A percentile compares a stretch with the other conserved stretches of the same genome.
These are phyloP conservation scores for Amphiprion clarkii DNA, from an alignment of 2,797 vertebrate species.

Conservation along the genomic window DNA sequence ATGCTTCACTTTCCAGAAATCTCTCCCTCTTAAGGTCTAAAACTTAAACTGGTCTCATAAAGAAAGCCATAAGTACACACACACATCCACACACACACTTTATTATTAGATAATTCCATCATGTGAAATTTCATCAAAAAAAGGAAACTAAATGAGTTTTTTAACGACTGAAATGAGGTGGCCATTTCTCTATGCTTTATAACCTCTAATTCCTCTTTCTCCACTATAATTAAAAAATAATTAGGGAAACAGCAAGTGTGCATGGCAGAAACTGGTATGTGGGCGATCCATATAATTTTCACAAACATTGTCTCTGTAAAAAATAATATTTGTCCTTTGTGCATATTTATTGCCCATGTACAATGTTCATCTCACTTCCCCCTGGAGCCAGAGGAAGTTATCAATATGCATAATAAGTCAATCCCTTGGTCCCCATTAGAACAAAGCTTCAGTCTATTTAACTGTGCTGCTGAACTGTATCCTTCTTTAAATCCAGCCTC, in stretches of 20 bases:
- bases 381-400: constrained; percentile 52
- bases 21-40: background rate
- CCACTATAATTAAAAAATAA: constrained; percentile 19
- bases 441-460: constrained; percentile 45
- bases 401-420: constrained; percentile 58
- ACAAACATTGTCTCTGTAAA: constrained; percentile 27
- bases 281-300: constrained; percentile 34
- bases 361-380: constrained; percentile 40
- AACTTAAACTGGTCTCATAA: background rate
- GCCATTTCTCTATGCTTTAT: constrained; percentile 15
- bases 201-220: constrained; percentile 9
- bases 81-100: background rate
- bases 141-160: constrained; percentile 11
- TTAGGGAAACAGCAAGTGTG: background rate
- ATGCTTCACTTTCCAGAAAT: background rate
- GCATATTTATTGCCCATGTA: constrained; percentile 32
- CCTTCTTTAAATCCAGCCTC: constrained; percentile 38
- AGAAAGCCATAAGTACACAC: background rate
- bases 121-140: constrained; percentile 4
- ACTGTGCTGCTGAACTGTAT: constrained; percentile 53
- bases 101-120: constrained; percentile 9
- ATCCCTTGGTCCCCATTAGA: constrained; percentile 53
- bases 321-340: constrained; percentile 36
- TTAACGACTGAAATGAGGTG: constrained; percentile 14
- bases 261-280: constrained; percentile 5